Evolutionary conservation across 2,888 invertebrate genomes (phyloP).

Genomic region (Blomia tropicalis): DNA sequence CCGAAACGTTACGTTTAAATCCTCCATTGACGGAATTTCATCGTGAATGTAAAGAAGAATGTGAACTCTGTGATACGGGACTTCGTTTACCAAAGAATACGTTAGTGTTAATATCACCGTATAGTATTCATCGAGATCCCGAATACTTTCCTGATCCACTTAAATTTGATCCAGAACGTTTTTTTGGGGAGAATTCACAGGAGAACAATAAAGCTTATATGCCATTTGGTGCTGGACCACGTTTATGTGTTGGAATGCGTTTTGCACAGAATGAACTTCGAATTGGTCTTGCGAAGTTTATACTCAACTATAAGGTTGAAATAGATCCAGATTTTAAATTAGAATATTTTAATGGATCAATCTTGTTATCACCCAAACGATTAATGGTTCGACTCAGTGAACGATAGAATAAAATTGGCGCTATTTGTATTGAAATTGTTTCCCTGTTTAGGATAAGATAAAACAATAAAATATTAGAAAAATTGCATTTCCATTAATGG

Average conservation of each 20-base stretch:
- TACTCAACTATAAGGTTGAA: neutral
- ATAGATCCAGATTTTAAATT: neutral
- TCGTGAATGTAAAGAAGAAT: neutral
- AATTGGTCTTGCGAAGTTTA: constrained; percentile 10
- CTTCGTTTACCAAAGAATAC: constrained; percentile 12
- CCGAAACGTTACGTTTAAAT: constrained; percentile 3
- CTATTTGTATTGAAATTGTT: too few species aligned
- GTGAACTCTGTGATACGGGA: neutral
- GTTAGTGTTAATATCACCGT: neutral
- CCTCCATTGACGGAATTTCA: neutral
- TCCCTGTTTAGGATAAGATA: too few species aligned
- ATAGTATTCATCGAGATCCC: neutral
- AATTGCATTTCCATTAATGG: too few species aligned
- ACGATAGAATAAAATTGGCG: too few species aligned
- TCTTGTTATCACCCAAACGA: constrained; percentile 9
- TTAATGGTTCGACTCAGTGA: constrained; percentile 1
- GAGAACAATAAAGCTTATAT: constrained; percentile 11
- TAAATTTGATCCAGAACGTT: constrained; percentile 17
- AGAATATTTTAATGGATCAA: constrained; percentile 6
- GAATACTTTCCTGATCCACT: constrained; percentile 16
- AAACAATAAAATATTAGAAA: too few species aligned
- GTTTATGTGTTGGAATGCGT: constrained; percentile 20
- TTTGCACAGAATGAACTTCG: constrained; percentile 21
- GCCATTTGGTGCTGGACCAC: constrained; percentile 18
- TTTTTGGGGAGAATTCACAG: too few species aligned